Conservation (phyloP, 2,888 invertebrate genomes). For the Morpho achilles region DNA sequence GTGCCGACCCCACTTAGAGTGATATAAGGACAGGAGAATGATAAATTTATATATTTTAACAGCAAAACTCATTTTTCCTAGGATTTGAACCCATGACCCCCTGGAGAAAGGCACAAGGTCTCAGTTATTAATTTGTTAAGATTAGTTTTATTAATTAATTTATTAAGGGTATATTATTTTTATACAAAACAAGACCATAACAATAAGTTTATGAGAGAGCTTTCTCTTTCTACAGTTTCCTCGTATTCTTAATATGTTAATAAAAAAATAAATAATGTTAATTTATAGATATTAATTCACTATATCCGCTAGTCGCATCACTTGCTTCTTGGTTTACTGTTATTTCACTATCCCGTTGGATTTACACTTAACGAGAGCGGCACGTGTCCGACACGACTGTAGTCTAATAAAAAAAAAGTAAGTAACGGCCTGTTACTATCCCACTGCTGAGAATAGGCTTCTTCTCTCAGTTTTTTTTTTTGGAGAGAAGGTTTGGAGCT, state of each 20-base stretch:
- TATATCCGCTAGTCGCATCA: constrained; percentile 20
- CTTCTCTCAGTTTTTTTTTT: too few species aligned
- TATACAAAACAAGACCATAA: background rate
- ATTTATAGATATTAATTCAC: constrained; percentile 19
- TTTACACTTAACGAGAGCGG: background rate
- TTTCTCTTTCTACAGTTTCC: constrained; percentile 8
- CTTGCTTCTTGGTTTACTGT: constrained; percentile 16
- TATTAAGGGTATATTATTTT: background rate
- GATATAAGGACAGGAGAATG: too few species aligned
- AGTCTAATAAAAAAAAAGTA: background rate
- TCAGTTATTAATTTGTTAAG: too few species aligned
- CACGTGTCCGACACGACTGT: background rate
- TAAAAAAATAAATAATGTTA: constrained; percentile 21
- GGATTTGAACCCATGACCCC: too few species aligned
- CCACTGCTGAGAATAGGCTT: too few species aligned
- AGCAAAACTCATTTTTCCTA: too few species aligned
- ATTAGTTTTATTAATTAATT: background rate
- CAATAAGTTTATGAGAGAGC: background rate
- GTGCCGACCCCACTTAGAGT: too few species aligned
- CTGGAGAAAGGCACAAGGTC: too few species aligned
- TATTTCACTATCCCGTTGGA: constrained; percentile 8
- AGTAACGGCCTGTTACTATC: too few species aligned
- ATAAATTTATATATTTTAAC: too few species aligned
- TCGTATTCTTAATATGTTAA: constrained; percentile 15
- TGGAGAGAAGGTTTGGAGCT: too few species aligned